Percentiles rank a stretch among this genome's conserved stretches.
Evolutionary conservation across 2,113 vertebrate species (phyloP).

Genomic region (Seriola quinqueradiata): DNA sequence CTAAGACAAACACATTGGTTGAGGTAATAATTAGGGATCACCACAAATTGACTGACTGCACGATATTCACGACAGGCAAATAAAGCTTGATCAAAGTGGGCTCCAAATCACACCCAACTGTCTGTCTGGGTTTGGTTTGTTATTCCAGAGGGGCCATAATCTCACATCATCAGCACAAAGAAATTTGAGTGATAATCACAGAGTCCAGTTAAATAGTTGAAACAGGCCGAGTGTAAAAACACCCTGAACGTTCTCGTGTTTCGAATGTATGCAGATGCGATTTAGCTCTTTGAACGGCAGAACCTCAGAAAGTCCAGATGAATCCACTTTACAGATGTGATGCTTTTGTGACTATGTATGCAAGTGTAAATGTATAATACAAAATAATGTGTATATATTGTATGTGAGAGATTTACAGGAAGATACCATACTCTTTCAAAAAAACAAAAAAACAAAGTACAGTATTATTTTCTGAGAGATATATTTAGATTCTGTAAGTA

Average conservation of each 20-base stretch:
- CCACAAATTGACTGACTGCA: slow-evolving; percentile 19
- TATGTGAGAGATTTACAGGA: slow-evolving; percentile 77
- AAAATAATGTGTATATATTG: slow-evolving; percentile 80
- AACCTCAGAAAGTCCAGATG: slow-evolving; percentile 65
- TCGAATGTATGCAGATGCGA: slow-evolving; percentile 80
- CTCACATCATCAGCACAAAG: slow-evolving; percentile 9
- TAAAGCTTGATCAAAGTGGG: slow-evolving; percentile 17
- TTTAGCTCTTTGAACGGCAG: slow-evolving; percentile 61
- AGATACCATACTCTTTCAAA: slow-evolving; percentile 72
- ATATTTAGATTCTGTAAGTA: slow-evolving; percentile 82
- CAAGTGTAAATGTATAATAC: slow-evolving; percentile 76
- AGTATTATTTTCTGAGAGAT: slow-evolving; percentile 85
- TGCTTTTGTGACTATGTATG: slow-evolving; percentile 72
- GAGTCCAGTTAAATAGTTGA: background rate
- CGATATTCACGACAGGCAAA: slow-evolving; percentile 18
- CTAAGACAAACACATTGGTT: slow-evolving; percentile 1
- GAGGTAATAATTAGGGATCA: slow-evolving; percentile 22
- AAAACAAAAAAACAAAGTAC: slow-evolving; percentile 36
- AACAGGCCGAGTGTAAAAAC: slow-evolving; percentile 24
- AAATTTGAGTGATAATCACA: slow-evolving; percentile 20
- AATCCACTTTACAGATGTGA: slow-evolving; percentile 74
- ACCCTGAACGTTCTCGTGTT: slow-evolving; percentile 9
- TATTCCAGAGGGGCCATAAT: slow-evolving; percentile 36
- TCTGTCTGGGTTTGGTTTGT: slow-evolving; percentile 41
- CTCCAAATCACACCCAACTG: slow-evolving; percentile 11